These are phyloP conservation scores for Tachysurus fulvidraco DNA, from an alignment of 2,113 vertebrate species.

Conservation along the genomic window DNA sequence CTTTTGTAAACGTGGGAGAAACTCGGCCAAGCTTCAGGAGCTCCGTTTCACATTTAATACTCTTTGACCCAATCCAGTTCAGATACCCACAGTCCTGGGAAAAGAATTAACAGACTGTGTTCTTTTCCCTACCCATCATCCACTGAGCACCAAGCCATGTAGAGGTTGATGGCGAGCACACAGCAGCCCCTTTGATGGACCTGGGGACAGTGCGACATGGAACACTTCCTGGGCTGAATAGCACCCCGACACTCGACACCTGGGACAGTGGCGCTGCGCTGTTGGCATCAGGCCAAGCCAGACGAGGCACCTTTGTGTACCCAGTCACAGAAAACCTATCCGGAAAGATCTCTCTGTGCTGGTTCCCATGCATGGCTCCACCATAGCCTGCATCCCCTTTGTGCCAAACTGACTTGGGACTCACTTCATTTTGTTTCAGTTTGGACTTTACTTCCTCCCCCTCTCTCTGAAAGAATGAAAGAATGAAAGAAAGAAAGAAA, in stretches of 20 bases:
- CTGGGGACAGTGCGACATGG: slow-evolving; percentile 54
- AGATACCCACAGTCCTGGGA: slow-evolving; percentile 48
- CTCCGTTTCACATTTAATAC: slow-evolving; percentile 42
- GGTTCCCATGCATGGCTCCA: slow-evolving; percentile 53
- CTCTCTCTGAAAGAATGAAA: slow-evolving; percentile 7
- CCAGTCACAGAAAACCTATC: slow-evolving; percentile 48
- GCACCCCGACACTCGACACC: slow-evolving; percentile 67
- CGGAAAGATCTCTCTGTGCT: slow-evolving; percentile 49
- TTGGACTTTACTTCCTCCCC: slow-evolving; percentile 42
- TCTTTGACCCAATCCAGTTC: slow-evolving; percentile 24
- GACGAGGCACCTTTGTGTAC: slow-evolving; percentile 54
- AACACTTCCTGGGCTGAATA: slow-evolving; percentile 72
- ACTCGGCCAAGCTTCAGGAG: slow-evolving; percentile 40
- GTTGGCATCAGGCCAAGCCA: slow-evolving; percentile 45
- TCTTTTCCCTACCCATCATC: slow-evolving; percentile 7
- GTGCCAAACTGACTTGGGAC: slow-evolving; percentile 46
- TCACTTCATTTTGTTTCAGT: slow-evolving; percentile 42
- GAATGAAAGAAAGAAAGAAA: background rate
- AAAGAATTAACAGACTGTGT: slow-evolving; percentile 16
- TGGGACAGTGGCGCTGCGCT: slow-evolving; percentile 65
- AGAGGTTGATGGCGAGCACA: slow-evolving; percentile 51
- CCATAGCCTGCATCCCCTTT: slow-evolving; percentile 40
- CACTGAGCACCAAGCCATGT: slow-evolving; percentile 39
- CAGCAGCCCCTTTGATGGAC: slow-evolving; percentile 56
- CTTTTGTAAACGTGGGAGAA: slow-evolving; percentile 51